Evolutionary conservation across 2,888 invertebrate genomes (phyloP).

Genomic region (Girardia tigrina): DNA sequence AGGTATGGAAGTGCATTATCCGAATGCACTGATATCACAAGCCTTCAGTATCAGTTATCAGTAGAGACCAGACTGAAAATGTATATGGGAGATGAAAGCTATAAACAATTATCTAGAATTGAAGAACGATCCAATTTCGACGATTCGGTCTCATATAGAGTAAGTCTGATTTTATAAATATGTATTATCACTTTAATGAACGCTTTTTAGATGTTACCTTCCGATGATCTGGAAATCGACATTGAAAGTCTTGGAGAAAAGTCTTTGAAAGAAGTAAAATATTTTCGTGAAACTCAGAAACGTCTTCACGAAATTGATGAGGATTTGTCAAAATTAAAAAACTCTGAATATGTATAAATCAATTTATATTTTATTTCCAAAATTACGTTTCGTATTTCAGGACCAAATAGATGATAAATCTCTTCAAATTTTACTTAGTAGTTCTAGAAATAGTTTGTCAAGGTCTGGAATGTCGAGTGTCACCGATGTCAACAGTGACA

Average conservation of each 20-base stretch:
- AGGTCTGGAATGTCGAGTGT: not conserved
- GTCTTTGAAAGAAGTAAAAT: constrained; percentile 8
- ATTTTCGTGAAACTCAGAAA: not conserved
- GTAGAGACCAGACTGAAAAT: not conserved
- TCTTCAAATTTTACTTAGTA: not conserved
- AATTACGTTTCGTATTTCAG: not conserved
- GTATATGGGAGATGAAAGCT: not conserved
- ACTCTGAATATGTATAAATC: not conserved
- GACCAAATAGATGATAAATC: not conserved
- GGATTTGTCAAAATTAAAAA: not conserved
- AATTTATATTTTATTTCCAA: not conserved
- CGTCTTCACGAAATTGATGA: not conserved
- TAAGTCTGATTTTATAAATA: too few species aligned
- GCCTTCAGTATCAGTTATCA: not conserved
- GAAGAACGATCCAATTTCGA: not conserved
- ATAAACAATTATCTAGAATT: not conserved
- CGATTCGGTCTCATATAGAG: not conserved
- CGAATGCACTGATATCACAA: not conserved
- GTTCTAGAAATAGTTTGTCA: not conserved
- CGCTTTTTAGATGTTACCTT: not conserved
- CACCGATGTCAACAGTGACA: not conserved
- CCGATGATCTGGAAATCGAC: not conserved
- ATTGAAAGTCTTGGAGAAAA: not conserved
- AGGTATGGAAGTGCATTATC: not conserved
- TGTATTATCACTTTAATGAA: not conserved